A percentile compares a stretch with the other conserved stretches of the same genome.
Conservation (phyloP, 2,888 invertebrate species). For the Leptarthrus brevirostris region DNA sequence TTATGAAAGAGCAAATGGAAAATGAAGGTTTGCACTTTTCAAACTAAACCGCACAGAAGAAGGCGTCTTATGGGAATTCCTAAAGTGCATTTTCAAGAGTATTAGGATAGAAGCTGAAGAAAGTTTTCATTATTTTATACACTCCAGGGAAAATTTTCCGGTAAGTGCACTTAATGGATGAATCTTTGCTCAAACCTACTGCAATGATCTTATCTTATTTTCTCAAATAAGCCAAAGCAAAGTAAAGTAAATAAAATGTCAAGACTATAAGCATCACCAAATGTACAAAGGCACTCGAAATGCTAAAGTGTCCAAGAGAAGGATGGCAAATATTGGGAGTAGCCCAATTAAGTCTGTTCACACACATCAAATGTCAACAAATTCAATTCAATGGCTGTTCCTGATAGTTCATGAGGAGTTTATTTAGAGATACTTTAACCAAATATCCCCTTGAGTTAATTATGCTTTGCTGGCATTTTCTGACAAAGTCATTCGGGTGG, state of each 20-base stretch:
- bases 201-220: not conserved
- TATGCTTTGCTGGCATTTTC: conserved; percentile 29
- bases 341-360: conserved; percentile 20
- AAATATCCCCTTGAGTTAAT: conserved; percentile 31
- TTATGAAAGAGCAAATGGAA: not conserved
- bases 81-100: conserved; percentile 4
- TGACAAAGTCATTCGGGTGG: not conserved
- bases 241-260: too few relatives aligned
- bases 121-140: conserved; percentile 5
- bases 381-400: conserved; percentile 26
- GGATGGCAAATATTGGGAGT: conserved; percentile 18
- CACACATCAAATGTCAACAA: conserved; percentile 20
- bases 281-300: too few relatives aligned
- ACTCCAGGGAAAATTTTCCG: not conserved
- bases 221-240: too few relatives aligned
- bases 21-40: not conserved
- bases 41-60: not conserved
- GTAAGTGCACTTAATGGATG: not conserved
- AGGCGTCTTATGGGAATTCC: conserved; percentile 8
- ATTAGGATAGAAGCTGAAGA: not conserved
- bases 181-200: not conserved
- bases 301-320: too few relatives aligned
- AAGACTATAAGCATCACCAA: too few relatives aligned
- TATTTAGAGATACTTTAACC: conserved; percentile 9
- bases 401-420: conserved; percentile 17